Percentiles rank a stretch among this genome's conserved stretches.
These are phyloP conservation scores for Psittacula cyanocephala DNA, from an alignment of 2,113 vertebrate genomes.

Conservation along the genomic window DNA sequence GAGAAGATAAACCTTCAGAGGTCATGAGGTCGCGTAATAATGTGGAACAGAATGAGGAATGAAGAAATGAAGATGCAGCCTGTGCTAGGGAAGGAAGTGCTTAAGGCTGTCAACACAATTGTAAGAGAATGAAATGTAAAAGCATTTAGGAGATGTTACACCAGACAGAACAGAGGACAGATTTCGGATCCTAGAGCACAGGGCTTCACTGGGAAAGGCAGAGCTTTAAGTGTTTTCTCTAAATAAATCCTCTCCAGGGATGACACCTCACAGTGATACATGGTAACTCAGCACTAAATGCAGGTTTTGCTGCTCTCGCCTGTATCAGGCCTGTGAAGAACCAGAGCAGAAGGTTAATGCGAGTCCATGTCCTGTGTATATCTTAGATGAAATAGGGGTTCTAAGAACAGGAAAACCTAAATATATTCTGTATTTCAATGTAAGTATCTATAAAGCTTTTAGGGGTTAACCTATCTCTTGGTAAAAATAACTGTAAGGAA, in stretches of 20 bases:
- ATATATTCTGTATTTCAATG: neutral
- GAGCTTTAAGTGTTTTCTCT: neutral
- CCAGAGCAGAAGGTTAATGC: neutral
- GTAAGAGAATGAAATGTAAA: neutral
- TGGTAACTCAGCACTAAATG: neutral
- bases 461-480: neutral
- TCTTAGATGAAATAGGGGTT: neutral
- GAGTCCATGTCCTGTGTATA: neutral
- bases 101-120: neutral
- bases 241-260: neutral
- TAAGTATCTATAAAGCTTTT: neutral
- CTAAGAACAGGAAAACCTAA: neutral
- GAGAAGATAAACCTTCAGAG: neutral
- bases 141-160: neutral
- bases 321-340: neutral
- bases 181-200: neutral
- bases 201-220: neutral
- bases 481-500: neutral
- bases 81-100: neutral
- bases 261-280: neutral
- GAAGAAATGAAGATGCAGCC: neutral
- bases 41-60: neutral
- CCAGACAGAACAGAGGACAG: neutral
- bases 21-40: neutral
- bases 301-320: neutral